phyloP scores from a whole-genome alignment of 2,797 vertebrate genomes.

The Basileuterus tristriatus region DNA sequence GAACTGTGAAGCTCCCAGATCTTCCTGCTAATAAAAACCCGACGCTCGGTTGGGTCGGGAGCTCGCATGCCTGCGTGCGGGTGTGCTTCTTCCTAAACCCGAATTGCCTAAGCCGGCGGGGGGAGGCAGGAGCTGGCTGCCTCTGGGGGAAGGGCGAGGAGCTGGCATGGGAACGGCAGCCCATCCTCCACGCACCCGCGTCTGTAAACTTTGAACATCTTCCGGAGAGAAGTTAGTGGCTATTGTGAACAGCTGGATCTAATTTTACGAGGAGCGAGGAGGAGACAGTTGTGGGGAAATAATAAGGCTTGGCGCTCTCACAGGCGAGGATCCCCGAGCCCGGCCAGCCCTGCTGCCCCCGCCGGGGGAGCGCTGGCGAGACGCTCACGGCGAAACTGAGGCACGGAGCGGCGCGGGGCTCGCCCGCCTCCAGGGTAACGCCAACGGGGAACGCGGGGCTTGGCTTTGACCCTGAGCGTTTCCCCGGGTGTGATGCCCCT shows the following conservation, averaged over 20 bases:
- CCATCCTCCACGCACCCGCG: slow-evolving; percentile 69
- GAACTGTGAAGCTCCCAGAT: background rate
- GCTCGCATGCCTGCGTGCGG: background rate
- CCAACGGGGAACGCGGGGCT: accelerated
- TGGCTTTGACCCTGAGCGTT: accelerated
- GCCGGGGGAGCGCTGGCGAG: background rate
- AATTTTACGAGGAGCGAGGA: slow-evolving; percentile 71
- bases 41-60: background rate
- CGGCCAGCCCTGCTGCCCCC: slow-evolving; percentile 3
- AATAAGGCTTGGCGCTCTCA: slow-evolving; percentile 55
- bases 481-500: background rate
- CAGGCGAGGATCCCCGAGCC: slow-evolving; percentile 48
- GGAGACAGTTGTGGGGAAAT: slow-evolving; percentile 69
- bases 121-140: slow-evolving; percentile 39
- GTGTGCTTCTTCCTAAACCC: slow-evolving; percentile 1
- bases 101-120: background rate
- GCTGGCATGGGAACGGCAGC: slow-evolving; percentile 62
- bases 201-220: slow-evolving; percentile 70
- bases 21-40: slow-evolving; percentile 3
- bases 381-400: slow-evolving; percentile 5
- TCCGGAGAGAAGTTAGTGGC: slow-evolving; percentile 69
- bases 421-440: accelerated
- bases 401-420: background rate
- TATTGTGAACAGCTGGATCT: slow-evolving; percentile 73
- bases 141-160: slow-evolving; percentile 56